Percentiles rank a stretch among this genome's conserved stretches.
phyloP scores from a whole-genome alignment of 2,797 vertebrate species.

The Eutrigla gurnardus region DNA sequence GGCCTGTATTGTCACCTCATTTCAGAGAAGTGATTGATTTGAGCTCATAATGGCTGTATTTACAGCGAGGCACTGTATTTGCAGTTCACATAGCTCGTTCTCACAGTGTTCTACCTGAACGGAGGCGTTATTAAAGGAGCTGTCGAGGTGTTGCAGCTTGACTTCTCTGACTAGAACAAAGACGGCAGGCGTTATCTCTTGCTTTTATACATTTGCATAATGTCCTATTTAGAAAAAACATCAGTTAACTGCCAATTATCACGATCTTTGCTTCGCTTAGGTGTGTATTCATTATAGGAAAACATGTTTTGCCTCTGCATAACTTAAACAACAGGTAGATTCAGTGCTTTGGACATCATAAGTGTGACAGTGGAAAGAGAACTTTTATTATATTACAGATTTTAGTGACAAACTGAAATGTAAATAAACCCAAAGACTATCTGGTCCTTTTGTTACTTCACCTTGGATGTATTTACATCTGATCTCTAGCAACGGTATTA shows the following conservation, averaged over 20 bases:
- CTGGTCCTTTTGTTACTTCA: neutral
- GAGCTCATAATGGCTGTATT: constrained; percentile 58
- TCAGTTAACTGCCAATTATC: neutral
- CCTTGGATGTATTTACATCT: neutral
- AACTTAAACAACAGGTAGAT: too few species aligned
- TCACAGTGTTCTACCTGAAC: constrained; percentile 47
- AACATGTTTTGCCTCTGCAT: too few species aligned
- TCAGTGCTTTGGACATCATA: too few species aligned
- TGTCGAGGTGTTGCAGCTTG: constrained; percentile 40
- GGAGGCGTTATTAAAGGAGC: constrained; percentile 51
- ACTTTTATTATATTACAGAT: too few species aligned
- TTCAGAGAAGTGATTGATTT: constrained; percentile 72
- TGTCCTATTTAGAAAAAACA: constrained; percentile 11
- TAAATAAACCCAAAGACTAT: too few species aligned
- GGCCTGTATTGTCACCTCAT: constrained; percentile 46
- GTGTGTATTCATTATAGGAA: too few species aligned
- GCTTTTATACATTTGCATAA: constrained; percentile 1
- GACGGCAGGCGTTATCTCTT: neutral
- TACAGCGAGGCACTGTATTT: constrained; percentile 59
- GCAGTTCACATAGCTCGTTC: constrained; percentile 69
- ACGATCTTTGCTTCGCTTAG: too few species aligned
- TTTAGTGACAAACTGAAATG: too few species aligned
- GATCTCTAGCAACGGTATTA: neutral
- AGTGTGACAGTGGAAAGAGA: too few species aligned
- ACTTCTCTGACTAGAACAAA: constrained; percentile 30